These are phyloP conservation scores for Hypselothyrea guttata DNA, from an alignment of 2,888 invertebrate species.

Conservation along the genomic window DNA sequence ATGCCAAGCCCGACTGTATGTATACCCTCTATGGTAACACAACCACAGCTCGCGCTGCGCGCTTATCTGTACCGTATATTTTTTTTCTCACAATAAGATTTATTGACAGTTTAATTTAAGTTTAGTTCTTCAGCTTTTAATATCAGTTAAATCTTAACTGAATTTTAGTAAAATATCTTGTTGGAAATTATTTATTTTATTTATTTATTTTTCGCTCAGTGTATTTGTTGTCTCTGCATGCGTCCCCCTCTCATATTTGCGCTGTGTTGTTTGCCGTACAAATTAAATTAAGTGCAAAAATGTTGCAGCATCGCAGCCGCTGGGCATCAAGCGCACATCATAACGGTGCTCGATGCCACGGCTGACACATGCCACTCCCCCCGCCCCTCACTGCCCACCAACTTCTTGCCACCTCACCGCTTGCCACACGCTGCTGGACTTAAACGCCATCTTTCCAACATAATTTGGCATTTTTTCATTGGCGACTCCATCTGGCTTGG, in stretches of 20 bases:
- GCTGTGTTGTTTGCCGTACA: constrained; percentile 69
- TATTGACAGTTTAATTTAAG: too few relatives aligned
- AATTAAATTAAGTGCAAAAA: constrained; percentile 77
- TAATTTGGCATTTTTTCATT: constrained; percentile 14
- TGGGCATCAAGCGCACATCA: constrained; percentile 65
- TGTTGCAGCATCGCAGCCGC: constrained; percentile 49
- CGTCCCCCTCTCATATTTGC: constrained; percentile 24
- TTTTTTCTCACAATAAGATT: too few relatives aligned
- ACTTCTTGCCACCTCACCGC: too few relatives aligned
- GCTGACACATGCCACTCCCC: constrained; percentile 52
- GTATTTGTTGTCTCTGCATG: not conserved
- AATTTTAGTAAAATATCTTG: too few relatives aligned
- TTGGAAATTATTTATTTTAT: too few relatives aligned
- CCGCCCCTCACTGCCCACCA: not conserved
- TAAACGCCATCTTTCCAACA: not conserved
- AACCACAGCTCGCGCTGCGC: too few relatives aligned
- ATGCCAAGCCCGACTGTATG: too few relatives aligned
- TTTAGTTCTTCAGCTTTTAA: too few relatives aligned
- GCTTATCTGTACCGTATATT: too few relatives aligned
- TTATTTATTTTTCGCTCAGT: not conserved
- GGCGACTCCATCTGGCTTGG: constrained; percentile 30
- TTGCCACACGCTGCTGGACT: too few relatives aligned
- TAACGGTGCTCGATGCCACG: constrained; percentile 56
- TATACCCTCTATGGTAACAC: too few relatives aligned
- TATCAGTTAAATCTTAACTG: too few relatives aligned